Percentiles rank a stretch among this genome's conserved stretches.
Evolutionary conservation across 2,113 vertebrate genomes (phyloP).

Genomic region (Nibea albiflora): DNA sequence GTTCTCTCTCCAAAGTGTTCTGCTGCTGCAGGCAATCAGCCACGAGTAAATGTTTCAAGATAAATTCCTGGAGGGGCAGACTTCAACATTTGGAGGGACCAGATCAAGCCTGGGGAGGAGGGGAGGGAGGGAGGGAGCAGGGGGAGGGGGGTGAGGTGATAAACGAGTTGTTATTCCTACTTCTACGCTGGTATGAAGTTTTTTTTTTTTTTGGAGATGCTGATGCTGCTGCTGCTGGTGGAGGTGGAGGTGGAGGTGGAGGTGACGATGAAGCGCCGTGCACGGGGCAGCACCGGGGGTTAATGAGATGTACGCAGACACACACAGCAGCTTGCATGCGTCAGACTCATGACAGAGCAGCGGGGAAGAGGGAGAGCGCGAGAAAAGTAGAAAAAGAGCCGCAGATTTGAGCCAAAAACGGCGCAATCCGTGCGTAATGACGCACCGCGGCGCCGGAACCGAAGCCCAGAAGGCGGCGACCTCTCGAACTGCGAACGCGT

Average conservation of each 20-base stretch:
- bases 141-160: conserved; percentile 21
- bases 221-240: no score
- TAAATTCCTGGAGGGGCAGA: conserved; percentile 67
- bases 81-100: conserved; percentile 33
- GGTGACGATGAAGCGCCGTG: conserved; percentile 38
- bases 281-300: conserved; percentile 43
- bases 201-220: no score
- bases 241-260: conserved; percentile 13
- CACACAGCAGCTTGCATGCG: conserved; percentile 61
- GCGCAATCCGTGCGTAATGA: conserved; percentile 70
- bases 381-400: conserved; percentile 35
- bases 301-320: conserved; percentile 61
- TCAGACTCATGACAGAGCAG: conserved; percentile 71
- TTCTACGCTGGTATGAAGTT: conserved; percentile 50
- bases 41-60: conserved; percentile 65
- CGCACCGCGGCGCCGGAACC: conserved; percentile 41
- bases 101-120: conserved; percentile 6
- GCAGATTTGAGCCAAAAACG: not conserved
- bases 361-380: conserved; percentile 22
- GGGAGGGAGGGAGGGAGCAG: not conserved
- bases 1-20: conserved; percentile 39
- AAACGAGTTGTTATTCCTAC: conserved; percentile 53
- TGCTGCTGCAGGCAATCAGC: conserved; percentile 53
- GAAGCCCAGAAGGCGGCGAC: conserved; percentile 15
- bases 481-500: conserved; percentile 47